Base-by-base conservation (phyloP, 2,113 vertebrate genomes). In the Dunckerocampus dactyliophorus region DNA sequence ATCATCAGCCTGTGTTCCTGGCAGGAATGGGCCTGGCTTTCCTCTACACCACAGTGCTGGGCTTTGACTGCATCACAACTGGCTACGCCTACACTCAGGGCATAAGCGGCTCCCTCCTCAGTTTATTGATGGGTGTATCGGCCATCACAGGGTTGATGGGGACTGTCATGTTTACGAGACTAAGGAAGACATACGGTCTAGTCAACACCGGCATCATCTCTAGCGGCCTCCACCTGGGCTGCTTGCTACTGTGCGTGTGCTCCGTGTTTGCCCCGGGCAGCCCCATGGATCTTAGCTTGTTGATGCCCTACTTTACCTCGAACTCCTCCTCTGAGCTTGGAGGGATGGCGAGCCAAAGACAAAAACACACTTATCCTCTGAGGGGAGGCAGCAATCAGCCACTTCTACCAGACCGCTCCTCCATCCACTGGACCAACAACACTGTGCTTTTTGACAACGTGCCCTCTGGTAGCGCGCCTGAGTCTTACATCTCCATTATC, bases 401-500 rank as follows among this genome's bases (percentile, higher is more conserved):
- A 9, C 79, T 94, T 67, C 82, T 93, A 28, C 89, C 87, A 0
- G 90, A 92, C 67, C 78, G 78, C 46, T 92, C 88, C 31, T 91
- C 91, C 65, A 91, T 91, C 68, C 90, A 93, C 78, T 93, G 91
- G 91, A 92, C 92, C 82, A 93, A 93, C 76, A 93, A 88, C 76
- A 93, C 88, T 1, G 87, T 91, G 67, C 82, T 93, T 39, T 90
- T 89, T 73, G 89, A 92, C 45, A 90, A 89, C 14, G 71, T 89
- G 21, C 90, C 87, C 16, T 77, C 84, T 1, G 83, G 79, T 4
- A 72, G 80, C 9, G 72, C 75, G 1, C 89, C 91, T 0, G 88
- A 93, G 28, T 92, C 90, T 45, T 92, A 90, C 20, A 68, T 87
- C 69, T 93, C 90, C 65, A 90, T 91, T 58, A 89, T 87, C 69